A percentile compares a stretch with the other conserved stretches of the same genome.
phyloP scores from a whole-genome alignment of 2,888 invertebrate species.

The Nasonovia ribisnigri region DNA sequence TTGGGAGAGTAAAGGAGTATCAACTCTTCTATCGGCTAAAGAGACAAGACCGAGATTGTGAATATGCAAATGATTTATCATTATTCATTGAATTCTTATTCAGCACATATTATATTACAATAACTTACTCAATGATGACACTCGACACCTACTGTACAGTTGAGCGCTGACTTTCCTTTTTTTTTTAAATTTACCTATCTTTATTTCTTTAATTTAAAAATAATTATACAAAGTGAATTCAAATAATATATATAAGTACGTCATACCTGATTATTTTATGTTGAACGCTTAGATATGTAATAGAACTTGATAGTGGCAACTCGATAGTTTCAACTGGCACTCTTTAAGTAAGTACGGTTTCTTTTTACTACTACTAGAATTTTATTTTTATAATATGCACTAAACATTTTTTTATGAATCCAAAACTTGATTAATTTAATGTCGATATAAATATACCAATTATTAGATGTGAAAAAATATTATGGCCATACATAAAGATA shows the following conservation, averaged over 20 bases:
- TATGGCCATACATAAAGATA: not conserved
- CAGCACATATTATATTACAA: too few relatives aligned
- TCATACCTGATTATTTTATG: not conserved
- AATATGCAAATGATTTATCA: too few relatives aligned
- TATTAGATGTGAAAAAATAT: not conserved
- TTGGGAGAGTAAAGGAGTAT: too few relatives aligned
- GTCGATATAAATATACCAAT: not conserved
- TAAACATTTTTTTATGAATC: not conserved
- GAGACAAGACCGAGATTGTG: too few relatives aligned
- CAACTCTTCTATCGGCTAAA: too few relatives aligned
- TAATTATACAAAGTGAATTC: not conserved
- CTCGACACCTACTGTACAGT: too few relatives aligned
- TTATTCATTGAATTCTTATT: too few relatives aligned
- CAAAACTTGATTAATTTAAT: not conserved
- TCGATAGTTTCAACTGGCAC: not conserved
- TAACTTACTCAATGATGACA: too few relatives aligned
- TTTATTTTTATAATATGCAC: not conserved
- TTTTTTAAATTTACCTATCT: too few relatives aligned
- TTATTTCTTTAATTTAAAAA: not conserved
- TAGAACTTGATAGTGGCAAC: not conserved
- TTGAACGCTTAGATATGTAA: not conserved
- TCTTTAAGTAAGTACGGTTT: not conserved
- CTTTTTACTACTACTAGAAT: not conserved
- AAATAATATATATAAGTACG: not conserved
- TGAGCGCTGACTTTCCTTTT: too few relatives aligned